phyloP scores from a whole-genome alignment of 2,113 vertebrate species.

The Zosterops pallidus region DNA sequence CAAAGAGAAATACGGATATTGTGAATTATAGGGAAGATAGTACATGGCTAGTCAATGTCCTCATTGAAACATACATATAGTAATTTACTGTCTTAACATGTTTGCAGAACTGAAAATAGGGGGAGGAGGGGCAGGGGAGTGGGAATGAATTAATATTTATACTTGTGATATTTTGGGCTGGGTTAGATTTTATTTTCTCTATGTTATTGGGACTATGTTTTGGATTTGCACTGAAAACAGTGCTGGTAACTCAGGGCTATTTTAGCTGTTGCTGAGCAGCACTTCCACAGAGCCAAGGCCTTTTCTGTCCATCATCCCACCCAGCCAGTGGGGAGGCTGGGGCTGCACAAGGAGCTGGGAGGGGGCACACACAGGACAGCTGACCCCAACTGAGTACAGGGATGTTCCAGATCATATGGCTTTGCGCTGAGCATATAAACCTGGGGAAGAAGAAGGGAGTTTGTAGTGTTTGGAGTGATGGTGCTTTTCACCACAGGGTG shows the following conservation, averaged over 20 bases:
- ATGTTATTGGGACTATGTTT: background rate
- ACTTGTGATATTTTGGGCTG: background rate
- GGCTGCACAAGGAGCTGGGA: background rate
- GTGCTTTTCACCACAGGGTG: background rate
- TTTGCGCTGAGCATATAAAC: background rate
- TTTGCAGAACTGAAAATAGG: background rate
- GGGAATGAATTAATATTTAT: background rate
- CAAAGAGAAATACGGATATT: background rate
- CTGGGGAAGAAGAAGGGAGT: background rate
- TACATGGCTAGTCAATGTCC: background rate
- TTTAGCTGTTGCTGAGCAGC: background rate
- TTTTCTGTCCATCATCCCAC: background rate
- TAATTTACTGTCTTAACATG: background rate
- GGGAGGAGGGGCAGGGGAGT: accelerated
- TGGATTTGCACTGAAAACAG: background rate
- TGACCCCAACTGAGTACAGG: background rate
- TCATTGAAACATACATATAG: background rate
- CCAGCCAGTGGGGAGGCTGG: background rate
- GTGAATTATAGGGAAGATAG: background rate
- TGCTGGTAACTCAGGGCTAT: background rate
- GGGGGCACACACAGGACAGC: background rate
- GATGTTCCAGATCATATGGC: too few relatives aligned
- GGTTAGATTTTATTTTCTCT: background rate
- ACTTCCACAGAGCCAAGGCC: too few relatives aligned
- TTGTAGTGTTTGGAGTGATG: background rate